Percentiles rank a stretch among this genome's conserved stretches.
Evolutionary conservation across 1,140 invertebrate species (phyloP).

Genomic region (Cryptotermes secundus): DNA sequence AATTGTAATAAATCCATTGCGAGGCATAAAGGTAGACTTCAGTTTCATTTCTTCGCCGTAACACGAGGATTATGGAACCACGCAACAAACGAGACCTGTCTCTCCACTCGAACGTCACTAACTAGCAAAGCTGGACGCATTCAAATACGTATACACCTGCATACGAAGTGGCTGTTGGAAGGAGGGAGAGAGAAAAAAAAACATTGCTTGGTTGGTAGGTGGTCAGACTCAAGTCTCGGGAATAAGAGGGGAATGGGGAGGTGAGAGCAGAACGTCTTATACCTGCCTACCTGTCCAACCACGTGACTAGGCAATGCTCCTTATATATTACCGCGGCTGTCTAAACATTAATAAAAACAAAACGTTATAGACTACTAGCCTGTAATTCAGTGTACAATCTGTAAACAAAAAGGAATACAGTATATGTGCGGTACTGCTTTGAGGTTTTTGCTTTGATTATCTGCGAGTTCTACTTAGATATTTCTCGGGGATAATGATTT

Average conservation of each 20-base stretch:
- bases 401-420: neutral
- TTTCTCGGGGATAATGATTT: neutral
- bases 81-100: neutral
- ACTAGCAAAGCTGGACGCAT: neutral
- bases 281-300: neutral
- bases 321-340: neutral
- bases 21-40: neutral
- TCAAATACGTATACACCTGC: constrained; percentile 11
- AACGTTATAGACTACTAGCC: neutral
- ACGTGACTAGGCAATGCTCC: neutral
- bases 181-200: neutral
- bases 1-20: neutral
- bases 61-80: neutral
- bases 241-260: neutral
- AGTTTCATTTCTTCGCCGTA: neutral
- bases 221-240: neutral
- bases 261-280: neutral
- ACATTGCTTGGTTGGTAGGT: constrained; percentile 5
- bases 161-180: neutral
- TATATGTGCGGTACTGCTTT: neutral
- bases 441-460: neutral
- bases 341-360: neutral
- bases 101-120: neutral
- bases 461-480: too few relatives aligned
- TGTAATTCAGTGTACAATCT: neutral